Evolutionary conservation across 2,113 vertebrate species (phyloP).

Genomic region (Pomatostomus ruficeps): DNA sequence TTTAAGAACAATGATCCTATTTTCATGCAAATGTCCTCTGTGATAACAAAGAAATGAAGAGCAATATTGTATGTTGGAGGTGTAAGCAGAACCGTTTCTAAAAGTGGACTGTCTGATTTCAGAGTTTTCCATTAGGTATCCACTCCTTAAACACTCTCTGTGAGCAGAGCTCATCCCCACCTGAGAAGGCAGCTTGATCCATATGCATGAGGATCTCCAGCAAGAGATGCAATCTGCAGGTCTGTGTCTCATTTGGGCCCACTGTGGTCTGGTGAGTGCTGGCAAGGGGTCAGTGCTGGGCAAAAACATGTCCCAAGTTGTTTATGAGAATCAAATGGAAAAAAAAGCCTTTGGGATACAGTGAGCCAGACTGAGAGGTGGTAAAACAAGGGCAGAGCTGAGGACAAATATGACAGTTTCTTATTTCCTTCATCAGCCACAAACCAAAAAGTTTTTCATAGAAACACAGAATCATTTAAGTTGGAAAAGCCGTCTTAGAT

Average conservation of each 20-base stretch:
- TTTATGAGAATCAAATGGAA: background rate
- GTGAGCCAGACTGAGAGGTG: rapidly evolving
- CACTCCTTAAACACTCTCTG: background rate
- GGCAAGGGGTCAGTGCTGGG: background rate
- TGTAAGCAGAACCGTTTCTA: background rate
- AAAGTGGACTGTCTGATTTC: background rate
- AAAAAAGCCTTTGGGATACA: background rate
- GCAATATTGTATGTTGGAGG: background rate
- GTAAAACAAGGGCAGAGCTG: background rate
- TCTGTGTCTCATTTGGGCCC: background rate
- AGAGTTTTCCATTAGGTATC: background rate
- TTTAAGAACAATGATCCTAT: background rate
- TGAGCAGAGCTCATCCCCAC: background rate
- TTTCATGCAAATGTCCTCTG: background rate
- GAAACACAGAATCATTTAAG: background rate
- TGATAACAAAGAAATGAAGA: background rate
- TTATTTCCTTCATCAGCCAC: background rate
- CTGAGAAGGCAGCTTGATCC: background rate
- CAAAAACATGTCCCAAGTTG: rapidly evolving
- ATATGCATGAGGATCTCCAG: background rate
- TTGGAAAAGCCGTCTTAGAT: background rate
- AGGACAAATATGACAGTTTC: background rate
- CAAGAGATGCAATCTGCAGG: background rate
- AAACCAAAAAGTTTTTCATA: background rate
- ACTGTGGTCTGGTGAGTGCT: background rate